These are phyloP conservation scores for Chrysina gloriosa DNA, from an alignment of 2,888 invertebrate genomes.

Conservation along the genomic window DNA sequence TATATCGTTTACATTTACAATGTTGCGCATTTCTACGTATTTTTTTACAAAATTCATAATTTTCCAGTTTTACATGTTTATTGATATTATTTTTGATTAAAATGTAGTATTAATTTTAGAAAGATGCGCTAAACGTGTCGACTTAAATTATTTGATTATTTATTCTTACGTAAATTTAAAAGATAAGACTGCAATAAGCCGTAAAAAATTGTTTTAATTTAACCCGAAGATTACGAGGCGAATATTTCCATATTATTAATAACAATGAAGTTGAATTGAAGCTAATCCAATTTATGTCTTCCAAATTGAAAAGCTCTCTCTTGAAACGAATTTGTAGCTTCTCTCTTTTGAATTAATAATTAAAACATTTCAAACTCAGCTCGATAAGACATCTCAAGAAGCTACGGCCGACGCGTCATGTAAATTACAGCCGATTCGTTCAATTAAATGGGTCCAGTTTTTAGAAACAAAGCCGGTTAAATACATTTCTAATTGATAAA, in stretches of 20 bases:
- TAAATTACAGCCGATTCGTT: conserved; percentile 20
- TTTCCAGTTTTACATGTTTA: no score
- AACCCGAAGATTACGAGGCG: background rate
- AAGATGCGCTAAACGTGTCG: no score
- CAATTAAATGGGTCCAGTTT: conserved; percentile 18
- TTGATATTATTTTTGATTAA: no score
- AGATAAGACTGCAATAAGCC: background rate
- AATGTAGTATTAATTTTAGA: no score
- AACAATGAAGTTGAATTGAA: background rate
- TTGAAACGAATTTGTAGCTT: conserved; percentile 5
- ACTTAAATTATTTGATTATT: no score
- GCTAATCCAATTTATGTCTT: background rate
- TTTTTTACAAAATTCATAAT: no score
- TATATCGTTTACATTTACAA: no score
- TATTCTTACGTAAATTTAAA: background rate
- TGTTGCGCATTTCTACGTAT: no score
- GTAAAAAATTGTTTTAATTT: background rate
- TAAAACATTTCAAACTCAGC: background rate
- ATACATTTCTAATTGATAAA: conserved; percentile 24
- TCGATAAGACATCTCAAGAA: background rate
- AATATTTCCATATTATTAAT: background rate
- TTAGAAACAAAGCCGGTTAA: conserved; percentile 2
- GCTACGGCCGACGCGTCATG: background rate
- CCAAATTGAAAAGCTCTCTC: background rate
- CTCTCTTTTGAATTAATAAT: conserved; percentile 11